Conservation (phyloP, 1,140 invertebrate species). For the Condylostylus longicornis region DNA sequence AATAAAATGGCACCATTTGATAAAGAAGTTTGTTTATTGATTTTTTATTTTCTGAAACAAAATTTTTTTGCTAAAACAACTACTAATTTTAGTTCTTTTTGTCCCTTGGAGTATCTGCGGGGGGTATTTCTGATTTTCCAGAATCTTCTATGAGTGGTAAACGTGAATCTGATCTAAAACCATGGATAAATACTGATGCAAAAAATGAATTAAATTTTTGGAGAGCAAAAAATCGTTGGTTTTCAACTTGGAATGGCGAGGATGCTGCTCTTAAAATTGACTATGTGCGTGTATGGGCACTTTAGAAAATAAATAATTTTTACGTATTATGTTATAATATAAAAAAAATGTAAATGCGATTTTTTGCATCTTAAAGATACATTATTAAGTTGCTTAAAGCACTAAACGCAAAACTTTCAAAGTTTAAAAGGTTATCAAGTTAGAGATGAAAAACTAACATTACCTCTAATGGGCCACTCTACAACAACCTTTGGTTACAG, state of each 20-base stretch:
- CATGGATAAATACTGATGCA: conserved; percentile 44
- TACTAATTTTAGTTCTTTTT: conserved; percentile 47
- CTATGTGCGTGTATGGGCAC: too few relatives aligned
- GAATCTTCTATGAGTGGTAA: conserved; percentile 34
- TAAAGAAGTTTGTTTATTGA: conserved; percentile 39
- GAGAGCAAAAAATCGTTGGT: conserved; percentile 39
- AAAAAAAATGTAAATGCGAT: too few relatives aligned
- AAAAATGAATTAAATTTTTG: conserved; percentile 42
- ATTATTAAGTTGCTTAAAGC: too few relatives aligned
- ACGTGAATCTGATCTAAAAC: conserved; percentile 36
- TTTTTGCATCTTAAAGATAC: too few relatives aligned
- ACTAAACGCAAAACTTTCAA: too few relatives aligned
- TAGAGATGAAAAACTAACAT: too few relatives aligned
- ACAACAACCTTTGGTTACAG: too few relatives aligned
- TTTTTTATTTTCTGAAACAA: background rate
- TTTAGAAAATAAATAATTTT: too few relatives aligned
- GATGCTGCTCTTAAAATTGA: conserved; percentile 42
- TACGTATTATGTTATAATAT: too few relatives aligned
- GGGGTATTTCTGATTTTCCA: conserved; percentile 50
- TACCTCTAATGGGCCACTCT: too few relatives aligned
- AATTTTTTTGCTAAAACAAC: conserved; percentile 4
- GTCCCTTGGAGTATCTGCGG: conserved; percentile 51
- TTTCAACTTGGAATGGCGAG: conserved; percentile 40
- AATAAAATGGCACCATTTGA: conserved; percentile 48
- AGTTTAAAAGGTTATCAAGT: too few relatives aligned